A percentile compares a stretch with the other conserved stretches of the same genome.
These are phyloP conservation scores for Lithophane leautieri DNA, from an alignment of 2,888 invertebrate genomes.

Conservation along the genomic window DNA sequence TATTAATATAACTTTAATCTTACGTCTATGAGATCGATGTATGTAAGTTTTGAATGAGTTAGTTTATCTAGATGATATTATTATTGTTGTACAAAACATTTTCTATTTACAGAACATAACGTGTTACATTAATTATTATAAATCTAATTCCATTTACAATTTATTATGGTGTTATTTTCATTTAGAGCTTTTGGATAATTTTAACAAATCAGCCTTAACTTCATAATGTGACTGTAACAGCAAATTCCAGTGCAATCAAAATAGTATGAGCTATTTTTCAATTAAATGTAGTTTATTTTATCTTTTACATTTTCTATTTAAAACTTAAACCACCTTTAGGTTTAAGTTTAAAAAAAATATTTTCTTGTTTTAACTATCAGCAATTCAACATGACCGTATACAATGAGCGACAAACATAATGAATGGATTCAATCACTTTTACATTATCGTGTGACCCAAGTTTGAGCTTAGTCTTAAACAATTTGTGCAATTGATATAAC, in stretches of 20 bases:
- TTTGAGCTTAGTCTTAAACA: constrained; percentile 6
- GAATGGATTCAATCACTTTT: background rate
- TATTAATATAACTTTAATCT: background rate
- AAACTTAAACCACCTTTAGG: background rate
- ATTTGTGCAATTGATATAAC: constrained; percentile 1
- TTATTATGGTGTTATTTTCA: background rate
- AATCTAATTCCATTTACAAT: constrained; percentile 29
- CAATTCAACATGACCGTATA: background rate
- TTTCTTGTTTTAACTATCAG: background rate
- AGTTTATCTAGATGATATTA: constrained; percentile 13
- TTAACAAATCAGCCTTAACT: constrained; percentile 42
- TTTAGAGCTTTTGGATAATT: background rate
- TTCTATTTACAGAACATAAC: constrained; percentile 40
- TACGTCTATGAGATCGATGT: constrained; percentile 32
- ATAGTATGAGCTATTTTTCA: background rate
- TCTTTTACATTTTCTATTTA: background rate
- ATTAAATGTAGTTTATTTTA: background rate
- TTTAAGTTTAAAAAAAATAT: background rate
- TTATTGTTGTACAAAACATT: constrained; percentile 43
- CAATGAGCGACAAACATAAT: background rate
- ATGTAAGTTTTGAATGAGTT: constrained; percentile 11
- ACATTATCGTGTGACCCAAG: background rate
- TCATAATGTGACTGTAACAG: constrained; percentile 8
- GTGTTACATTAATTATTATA: background rate
- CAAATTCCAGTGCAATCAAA: constrained; percentile 27